Evolutionary conservation across 2,888 invertebrate genomes (phyloP).

Genomic region (Drosophila tripunctata): DNA sequence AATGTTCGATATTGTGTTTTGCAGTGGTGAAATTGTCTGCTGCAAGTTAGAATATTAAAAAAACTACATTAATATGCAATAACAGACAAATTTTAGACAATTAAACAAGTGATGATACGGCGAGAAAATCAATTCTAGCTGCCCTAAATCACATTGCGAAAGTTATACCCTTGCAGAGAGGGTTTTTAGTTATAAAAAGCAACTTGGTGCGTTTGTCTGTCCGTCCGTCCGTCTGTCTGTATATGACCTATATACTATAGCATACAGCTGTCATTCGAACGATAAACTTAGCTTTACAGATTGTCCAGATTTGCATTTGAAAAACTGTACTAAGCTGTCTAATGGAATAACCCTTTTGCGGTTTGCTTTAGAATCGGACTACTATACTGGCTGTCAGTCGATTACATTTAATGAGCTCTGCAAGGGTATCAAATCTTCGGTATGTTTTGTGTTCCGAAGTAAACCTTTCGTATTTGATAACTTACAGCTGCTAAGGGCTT

Average conservation of each 20-base stretch:
- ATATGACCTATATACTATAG: background rate
- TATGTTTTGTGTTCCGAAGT: background rate
- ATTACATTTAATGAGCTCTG: background rate
- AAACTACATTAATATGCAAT: background rate
- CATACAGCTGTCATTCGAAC: background rate
- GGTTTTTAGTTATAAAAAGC: no score
- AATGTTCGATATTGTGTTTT: constrained; percentile 91
- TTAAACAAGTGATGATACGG: background rate
- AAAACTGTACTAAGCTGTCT: no score
- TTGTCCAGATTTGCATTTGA: no score
- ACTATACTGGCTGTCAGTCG: background rate
- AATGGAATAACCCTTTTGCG: background rate
- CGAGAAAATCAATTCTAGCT: background rate
- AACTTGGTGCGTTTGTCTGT: no score
- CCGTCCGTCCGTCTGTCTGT: background rate
- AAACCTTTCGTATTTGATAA: constrained; percentile 1
- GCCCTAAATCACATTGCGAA: background rate
- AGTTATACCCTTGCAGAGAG: background rate
- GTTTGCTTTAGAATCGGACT: background rate
- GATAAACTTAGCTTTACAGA: background rate
- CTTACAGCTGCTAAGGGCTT: constrained; percentile 83
- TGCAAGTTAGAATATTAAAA: background rate
- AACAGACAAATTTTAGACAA: background rate
- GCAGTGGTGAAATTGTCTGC: constrained; percentile 81
- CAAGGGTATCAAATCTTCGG: background rate